These are phyloP conservation scores for Anthonomus grandis DNA, from an alignment of 1,140 invertebrate genomes.

Conservation along the genomic window DNA sequence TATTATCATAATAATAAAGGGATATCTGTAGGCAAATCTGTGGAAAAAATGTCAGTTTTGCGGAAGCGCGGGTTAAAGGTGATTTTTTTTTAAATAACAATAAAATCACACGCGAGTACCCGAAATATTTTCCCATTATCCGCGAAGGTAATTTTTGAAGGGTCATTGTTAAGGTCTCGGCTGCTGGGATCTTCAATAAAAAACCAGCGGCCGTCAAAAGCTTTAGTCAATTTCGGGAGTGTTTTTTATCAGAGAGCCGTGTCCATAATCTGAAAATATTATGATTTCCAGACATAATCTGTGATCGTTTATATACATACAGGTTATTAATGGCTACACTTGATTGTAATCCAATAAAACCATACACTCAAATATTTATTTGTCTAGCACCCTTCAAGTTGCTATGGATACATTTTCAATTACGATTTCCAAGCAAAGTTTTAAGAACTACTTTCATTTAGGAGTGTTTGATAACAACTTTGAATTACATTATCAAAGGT, in stretches of 20 bases:
- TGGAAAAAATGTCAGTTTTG: conserved; percentile 1
- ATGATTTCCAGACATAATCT: neutral
- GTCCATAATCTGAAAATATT: neutral
- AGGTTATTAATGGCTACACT: neutral
- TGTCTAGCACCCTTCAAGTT: too few species aligned
- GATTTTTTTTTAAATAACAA: conserved; percentile 28
- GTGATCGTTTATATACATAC: neutral
- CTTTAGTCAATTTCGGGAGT: too few species aligned
- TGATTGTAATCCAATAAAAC: neutral
- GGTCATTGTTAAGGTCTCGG: conserved; percentile 9
- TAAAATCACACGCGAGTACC: too few species aligned
- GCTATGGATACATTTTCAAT: too few species aligned
- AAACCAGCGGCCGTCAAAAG: too few species aligned
- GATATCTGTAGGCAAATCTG: too few species aligned
- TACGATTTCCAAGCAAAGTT: too few species aligned
- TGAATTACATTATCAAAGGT: too few species aligned
- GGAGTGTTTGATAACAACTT: too few species aligned
- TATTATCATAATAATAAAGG: conserved; percentile 20
- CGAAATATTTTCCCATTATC: conserved; percentile 19
- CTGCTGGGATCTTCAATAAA: neutral
- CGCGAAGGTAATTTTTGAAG: neutral
- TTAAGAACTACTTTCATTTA: too few species aligned
- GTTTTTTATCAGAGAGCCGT: too few species aligned
- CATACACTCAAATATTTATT: too few species aligned
- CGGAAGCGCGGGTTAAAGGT: conserved; percentile 22